A percentile compares a stretch with the other conserved stretches of the same genome.
phyloP scores from a whole-genome alignment of 2,797 vertebrate genomes.

The Xenentodon cancila region DNA sequence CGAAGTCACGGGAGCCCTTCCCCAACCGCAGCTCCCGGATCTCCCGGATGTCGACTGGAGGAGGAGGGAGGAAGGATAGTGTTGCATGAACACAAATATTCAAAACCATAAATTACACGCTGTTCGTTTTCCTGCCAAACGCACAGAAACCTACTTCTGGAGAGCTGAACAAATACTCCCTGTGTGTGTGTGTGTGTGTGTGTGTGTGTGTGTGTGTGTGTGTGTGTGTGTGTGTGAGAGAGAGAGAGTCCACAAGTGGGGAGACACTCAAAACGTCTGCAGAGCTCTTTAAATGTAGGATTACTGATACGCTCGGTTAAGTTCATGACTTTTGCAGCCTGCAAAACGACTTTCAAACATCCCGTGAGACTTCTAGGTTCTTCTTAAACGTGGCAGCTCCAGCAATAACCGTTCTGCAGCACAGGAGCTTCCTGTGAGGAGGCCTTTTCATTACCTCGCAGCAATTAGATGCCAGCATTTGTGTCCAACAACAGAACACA shows the following conservation, averaged over 20 bases:
- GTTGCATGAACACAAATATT: slow-evolving; percentile 69
- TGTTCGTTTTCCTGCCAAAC: slow-evolving; percentile 53
- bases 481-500: too few relatives aligned
- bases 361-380: too few relatives aligned
- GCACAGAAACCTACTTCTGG: slow-evolving; percentile 43
- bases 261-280: slow-evolving; percentile 30
- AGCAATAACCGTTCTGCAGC: too few relatives aligned
- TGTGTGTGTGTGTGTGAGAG: too few relatives aligned
- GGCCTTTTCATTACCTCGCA: too few relatives aligned
- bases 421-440: too few relatives aligned
- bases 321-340: too few relatives aligned
- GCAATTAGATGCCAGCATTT: too few relatives aligned
- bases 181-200: neutral
- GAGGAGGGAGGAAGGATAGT: slow-evolving; percentile 55
- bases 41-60: slow-evolving; percentile 88
- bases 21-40: slow-evolving; percentile 90
- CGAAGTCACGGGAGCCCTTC: slow-evolving; percentile 88
- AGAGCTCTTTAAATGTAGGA: slow-evolving; percentile 4
- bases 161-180: slow-evolving; percentile 40
- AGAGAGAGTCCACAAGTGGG: neutral
- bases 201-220: too few relatives aligned
- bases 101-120: slow-evolving; percentile 66
- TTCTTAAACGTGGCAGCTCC: too few relatives aligned
- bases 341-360: too few relatives aligned
- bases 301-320: neutral